phyloP scores from a whole-genome alignment of 2,888 invertebrate genomes.

The Platerodrilus igneus region DNA sequence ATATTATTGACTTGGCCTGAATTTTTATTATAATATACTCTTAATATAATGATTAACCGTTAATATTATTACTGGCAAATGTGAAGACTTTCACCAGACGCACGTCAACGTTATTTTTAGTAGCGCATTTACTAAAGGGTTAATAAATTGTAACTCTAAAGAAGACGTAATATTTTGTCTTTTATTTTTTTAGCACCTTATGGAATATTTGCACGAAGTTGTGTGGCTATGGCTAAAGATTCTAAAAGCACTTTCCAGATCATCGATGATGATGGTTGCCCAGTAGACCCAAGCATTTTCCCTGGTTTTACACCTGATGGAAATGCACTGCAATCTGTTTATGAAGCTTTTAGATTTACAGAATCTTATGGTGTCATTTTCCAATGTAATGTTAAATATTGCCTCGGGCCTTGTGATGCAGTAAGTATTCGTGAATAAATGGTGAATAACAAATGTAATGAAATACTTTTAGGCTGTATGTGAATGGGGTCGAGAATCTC shows the following conservation, averaged over 20 bases:
- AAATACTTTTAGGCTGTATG: slow-evolving; percentile 67
- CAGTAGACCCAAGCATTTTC: slow-evolving; percentile 89
- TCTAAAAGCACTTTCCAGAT: slow-evolving; percentile 94
- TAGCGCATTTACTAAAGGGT: background rate
- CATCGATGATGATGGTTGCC: slow-evolving; percentile 92
- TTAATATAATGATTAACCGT: too few species aligned
- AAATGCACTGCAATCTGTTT: slow-evolving; percentile 83
- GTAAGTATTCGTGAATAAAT: slow-evolving; percentile 53
- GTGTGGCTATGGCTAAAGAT: slow-evolving; percentile 95
- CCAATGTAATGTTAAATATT: slow-evolving; percentile 96
- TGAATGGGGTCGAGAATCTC: slow-evolving; percentile 85
- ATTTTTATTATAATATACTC: too few species aligned
- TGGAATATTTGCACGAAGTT: slow-evolving; percentile 91
- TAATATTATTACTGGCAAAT: too few species aligned
- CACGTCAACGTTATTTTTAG: too few species aligned
- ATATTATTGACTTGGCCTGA: too few species aligned
- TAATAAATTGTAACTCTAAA: background rate
- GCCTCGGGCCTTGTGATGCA: slow-evolving; percentile 90
- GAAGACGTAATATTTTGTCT: too few species aligned
- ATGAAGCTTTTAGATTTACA: slow-evolving; percentile 93
- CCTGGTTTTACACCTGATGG: slow-evolving; percentile 88
- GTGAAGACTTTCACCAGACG: too few species aligned
- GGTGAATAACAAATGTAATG: slow-evolving; percentile 12
- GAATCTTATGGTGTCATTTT: slow-evolving; percentile 96
- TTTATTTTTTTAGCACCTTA: slow-evolving; percentile 71